Percentiles rank a stretch among this genome's conserved stretches.
phyloP scores from a whole-genome alignment of 2,113 vertebrate genomes.

The Coregonus clupeaformis region DNA sequence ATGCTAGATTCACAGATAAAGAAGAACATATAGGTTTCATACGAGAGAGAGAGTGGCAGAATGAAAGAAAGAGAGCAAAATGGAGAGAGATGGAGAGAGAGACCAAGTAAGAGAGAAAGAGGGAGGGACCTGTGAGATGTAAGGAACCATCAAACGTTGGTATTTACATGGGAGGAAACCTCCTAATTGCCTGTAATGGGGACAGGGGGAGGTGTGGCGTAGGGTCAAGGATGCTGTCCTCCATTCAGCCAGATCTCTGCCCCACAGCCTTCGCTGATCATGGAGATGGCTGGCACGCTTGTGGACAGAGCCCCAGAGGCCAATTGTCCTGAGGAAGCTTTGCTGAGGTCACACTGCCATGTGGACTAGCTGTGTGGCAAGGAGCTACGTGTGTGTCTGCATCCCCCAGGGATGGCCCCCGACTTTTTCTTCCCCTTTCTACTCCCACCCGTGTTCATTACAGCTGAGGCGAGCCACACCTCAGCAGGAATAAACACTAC shows the following conservation, averaged over 20 bases:
- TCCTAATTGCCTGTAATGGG: conserved; percentile 52
- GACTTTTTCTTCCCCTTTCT: no score
- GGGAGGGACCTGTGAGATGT: conserved; percentile 23
- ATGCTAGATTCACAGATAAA: conserved; percentile 13
- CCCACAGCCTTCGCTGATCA: conserved; percentile 10
- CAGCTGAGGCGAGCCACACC: not conserved
- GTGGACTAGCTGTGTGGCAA: not conserved
- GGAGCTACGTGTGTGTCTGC: conserved; percentile 2
- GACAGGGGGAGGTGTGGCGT: conserved; percentile 36
- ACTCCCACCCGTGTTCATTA: not conserved
- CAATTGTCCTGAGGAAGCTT: conserved; percentile 1
- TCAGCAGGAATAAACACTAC: not conserved
- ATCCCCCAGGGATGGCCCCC: conserved; percentile 7
- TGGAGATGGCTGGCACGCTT: conserved; percentile 26
- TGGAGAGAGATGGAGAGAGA: conserved; percentile 5
- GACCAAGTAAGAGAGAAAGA: conserved; percentile 1
- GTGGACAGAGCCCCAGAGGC: not conserved
- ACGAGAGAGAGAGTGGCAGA: conserved; percentile 3
- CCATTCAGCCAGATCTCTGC: conserved; percentile 30
- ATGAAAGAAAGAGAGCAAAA: conserved; percentile 1
- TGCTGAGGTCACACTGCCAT: not conserved
- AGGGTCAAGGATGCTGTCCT: conserved; percentile 3
- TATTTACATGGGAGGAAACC: conserved; percentile 52
- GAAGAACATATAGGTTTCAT: conserved; percentile 3
- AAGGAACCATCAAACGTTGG: conserved; percentile 22